Base-by-base conservation (phyloP, 2,888 invertebrate genomes). In the Lepidochrysops patricia region DNA sequence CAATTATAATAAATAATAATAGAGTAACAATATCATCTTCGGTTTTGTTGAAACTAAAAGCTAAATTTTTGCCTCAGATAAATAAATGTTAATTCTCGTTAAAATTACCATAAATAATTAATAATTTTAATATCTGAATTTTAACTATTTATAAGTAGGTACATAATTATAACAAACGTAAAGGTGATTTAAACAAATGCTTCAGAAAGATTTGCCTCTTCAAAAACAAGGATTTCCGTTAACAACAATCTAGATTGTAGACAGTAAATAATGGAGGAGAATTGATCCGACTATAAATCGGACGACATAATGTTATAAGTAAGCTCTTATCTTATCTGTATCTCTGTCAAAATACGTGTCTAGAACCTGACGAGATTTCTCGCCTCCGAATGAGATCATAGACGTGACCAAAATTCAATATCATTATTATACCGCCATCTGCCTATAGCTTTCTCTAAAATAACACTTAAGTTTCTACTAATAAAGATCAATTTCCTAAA, bases 331-430 rank as follows among this genome's bases (percentile, higher is more conserved):
- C 50, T 50, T 26, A 50, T 50, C 49, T 50, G 12, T n/a, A 13
- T 26, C 25, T 50, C 50, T 26, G 26, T 26, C 25, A 50, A 26
- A 25, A 26, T 26, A 50, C 13, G 50, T 26, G 50, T 50, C 50
- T 50, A 26, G 25, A 50, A 13, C 50, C 6, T 26, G 26, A 50
- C 50, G 26, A 50, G 50, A 26, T 50, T n/a, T 50, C 50, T 26
- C 50, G 26, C 25, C 26, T 50, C 26, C 13, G 26, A 50, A 50
- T 26, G 50, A 26, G 13, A 50, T 50, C 25, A 26, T 50, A 26
- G 26, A 50, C 50, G 43, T 43, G 43, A 43, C 43, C 43, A 43
- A 43, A 43, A 43, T 43, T 19, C 43, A 43, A 43, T 43, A 43
- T 43, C 12, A 4, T 23, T 12, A 19, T 19, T 43, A 43, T 23